Evolutionary conservation across 2,888 invertebrate species (phyloP), one percentile per base, ranked within the genome.

Genomic region (Xestia rhomboidea): DNA sequence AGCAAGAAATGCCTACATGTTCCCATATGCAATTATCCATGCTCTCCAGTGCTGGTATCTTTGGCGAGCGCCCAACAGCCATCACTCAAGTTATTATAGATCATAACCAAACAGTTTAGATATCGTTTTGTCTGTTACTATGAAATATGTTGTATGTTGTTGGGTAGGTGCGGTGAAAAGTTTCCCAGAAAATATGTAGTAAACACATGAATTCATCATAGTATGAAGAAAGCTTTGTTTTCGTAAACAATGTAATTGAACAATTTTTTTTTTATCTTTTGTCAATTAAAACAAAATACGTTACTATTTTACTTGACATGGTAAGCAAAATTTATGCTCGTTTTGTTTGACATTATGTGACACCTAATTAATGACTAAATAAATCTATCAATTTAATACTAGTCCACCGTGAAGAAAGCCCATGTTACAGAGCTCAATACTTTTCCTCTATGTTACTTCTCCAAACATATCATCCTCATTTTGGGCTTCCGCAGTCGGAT

Each of bases 41-140:
- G 34, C 54, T 62, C 67, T 71, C 30, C 38, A 21, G 75, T 11
- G 15, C 49, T 83, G 62, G 11, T 64, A 75, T 73, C 54, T 51
- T 84, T 88, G 87, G 87, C 81, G 0, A 7, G 1, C 13, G 8
- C 69, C 87, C 87, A 88, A 72, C 76, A 79, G 34, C 68, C 77
- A 88, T 85, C 85, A 82, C 78, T 85, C 83, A 83, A 68, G 70
- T 67, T 51, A 79, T 88, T 83, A 84, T 77, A 76, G 79, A 72
- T 79, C 78, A 86, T 87, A 87, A 85, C 73, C 46, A 73, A 83
- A 86, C 85, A 71, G 79, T 85, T 86, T 75, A 81, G 62, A 71
- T 73, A 76, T 57, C 44, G 74, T 54, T 70, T 30, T 24, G 51
- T 66, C 76, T 63, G 77, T 63, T 64, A 57, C 41, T 66, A 44